Evolutionary conservation across 2,797 vertebrate genomes (phyloP).

Genomic region (Huso huso): DNA sequence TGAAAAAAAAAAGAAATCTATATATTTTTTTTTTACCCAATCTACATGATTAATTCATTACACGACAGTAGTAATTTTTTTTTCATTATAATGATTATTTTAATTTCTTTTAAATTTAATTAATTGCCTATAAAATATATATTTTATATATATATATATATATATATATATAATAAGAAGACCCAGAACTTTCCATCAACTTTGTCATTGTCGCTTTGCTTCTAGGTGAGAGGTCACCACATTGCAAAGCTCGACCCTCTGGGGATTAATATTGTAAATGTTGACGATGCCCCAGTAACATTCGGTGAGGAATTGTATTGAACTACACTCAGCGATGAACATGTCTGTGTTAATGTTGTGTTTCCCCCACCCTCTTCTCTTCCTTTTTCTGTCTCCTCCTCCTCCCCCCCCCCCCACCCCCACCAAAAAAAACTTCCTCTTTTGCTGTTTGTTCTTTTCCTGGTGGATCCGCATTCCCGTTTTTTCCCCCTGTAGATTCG

Average conservation of each 20-base stretch:
- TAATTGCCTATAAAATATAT: too few relatives aligned
- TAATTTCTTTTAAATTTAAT: background rate
- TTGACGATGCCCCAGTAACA: slow-evolving; percentile 88
- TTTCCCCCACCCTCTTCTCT: slow-evolving; percentile 55
- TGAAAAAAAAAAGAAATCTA: too few relatives aligned
- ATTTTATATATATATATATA: too few relatives aligned
- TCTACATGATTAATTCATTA: too few relatives aligned
- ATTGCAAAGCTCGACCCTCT: slow-evolving; percentile 93
- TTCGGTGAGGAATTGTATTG: slow-evolving; percentile 36
- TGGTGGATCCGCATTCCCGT: too few relatives aligned
- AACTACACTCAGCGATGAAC: slow-evolving; percentile 24
- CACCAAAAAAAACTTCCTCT: too few relatives aligned
- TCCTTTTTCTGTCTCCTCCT: slow-evolving; percentile 2
- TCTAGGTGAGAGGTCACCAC: slow-evolving; percentile 92
- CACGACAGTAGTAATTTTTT: too few relatives aligned
- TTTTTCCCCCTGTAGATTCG: slow-evolving; percentile 52
- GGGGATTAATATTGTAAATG: slow-evolving; percentile 98
- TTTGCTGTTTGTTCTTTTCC: too few relatives aligned
- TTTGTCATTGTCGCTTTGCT: slow-evolving; percentile 61
- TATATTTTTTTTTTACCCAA: too few relatives aligned
- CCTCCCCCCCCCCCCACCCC: slow-evolving; percentile 6
- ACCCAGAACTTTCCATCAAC: background rate
- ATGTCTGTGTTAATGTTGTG: slow-evolving; percentile 75
- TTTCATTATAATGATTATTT: too few relatives aligned
- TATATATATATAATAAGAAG: too few relatives aligned